phyloP scores from a whole-genome alignment of 2,888 invertebrate genomes.

The Cyclophora punctaria region DNA sequence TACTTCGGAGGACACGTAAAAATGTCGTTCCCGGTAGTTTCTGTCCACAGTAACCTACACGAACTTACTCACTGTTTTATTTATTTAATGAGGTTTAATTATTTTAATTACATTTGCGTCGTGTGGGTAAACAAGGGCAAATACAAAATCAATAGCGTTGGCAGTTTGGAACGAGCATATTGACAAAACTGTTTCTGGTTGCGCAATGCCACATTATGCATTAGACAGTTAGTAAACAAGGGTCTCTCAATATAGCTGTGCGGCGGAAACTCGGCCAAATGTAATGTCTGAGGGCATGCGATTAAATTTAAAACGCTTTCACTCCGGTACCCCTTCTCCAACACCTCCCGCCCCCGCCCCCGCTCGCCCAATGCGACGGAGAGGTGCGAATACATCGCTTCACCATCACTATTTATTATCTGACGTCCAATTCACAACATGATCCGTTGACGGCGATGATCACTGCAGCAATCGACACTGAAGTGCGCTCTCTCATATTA shows the following conservation, averaged over 20 bases:
- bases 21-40: too few relatives aligned
- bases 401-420: not conserved
- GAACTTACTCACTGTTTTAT: too few relatives aligned
- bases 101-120: too few relatives aligned
- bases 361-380: constrained; percentile 16
- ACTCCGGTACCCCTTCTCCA: constrained; percentile 31
- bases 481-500: constrained; percentile 2
- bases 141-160: not conserved
- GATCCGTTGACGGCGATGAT: not conserved
- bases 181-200: constrained; percentile 19
- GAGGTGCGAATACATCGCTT: constrained; percentile 22
- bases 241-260: constrained; percentile 24
- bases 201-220: constrained; percentile 23
- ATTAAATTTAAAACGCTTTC: constrained; percentile 66
- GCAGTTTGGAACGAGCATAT: constrained; percentile 7
- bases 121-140: not conserved
- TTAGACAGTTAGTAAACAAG: constrained; percentile 30
- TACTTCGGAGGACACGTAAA: too few relatives aligned
- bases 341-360: constrained; percentile 17
- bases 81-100: too few relatives aligned
- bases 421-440: not conserved
- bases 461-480: not conserved
- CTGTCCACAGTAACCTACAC: too few relatives aligned
- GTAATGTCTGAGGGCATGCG: constrained; percentile 45
- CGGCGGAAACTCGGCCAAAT: constrained; percentile 40